A percentile compares a stretch with the other conserved stretches of the same genome.
Conservation (phyloP, 2,797 vertebrate species). For the Euphonia xanthogaster region DNA sequence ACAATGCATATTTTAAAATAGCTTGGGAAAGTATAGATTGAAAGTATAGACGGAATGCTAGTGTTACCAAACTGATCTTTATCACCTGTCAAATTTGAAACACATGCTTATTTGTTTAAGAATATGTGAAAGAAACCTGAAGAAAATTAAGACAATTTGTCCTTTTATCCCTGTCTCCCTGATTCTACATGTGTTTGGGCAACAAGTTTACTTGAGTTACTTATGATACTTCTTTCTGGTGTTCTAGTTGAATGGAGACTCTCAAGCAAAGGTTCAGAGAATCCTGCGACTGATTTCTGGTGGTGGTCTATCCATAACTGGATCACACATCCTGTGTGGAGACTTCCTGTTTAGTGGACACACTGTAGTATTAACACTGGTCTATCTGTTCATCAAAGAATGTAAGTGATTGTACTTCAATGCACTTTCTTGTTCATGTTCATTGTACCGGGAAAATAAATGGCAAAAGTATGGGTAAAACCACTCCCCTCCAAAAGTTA, state of each 20-base stretch:
- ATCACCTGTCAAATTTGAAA: neutral
- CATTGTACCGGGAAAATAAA: accelerated
- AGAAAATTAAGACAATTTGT: neutral
- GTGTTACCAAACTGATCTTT: neutral
- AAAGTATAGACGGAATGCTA: neutral
- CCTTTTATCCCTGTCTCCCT: neutral
- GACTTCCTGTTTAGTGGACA: slow-evolving; percentile 98
- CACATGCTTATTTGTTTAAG: neutral
- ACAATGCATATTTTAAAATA: neutral
- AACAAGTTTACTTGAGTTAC: neutral
- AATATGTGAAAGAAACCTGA: neutral
- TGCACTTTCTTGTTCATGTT: neutral
- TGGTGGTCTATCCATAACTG: slow-evolving; percentile 93
- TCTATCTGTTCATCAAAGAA: slow-evolving; percentile 97
- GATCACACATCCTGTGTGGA: slow-evolving; percentile 93
- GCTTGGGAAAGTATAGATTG: neutral
- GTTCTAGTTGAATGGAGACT: slow-evolving; percentile 89
- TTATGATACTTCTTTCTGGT: neutral
- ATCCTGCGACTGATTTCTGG: slow-evolving; percentile 91
- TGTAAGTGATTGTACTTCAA: slow-evolving; percentile 80
- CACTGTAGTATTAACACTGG: slow-evolving; percentile 93
- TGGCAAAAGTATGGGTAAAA: neutral
- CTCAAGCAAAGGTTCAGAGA: slow-evolving; percentile 90
- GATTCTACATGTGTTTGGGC: accelerated
- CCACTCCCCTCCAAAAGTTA: neutral